These are phyloP conservation scores for Potamarius usumacintae DNA, from an alignment of 2,113 vertebrate genomes.

Conservation along the genomic window DNA sequence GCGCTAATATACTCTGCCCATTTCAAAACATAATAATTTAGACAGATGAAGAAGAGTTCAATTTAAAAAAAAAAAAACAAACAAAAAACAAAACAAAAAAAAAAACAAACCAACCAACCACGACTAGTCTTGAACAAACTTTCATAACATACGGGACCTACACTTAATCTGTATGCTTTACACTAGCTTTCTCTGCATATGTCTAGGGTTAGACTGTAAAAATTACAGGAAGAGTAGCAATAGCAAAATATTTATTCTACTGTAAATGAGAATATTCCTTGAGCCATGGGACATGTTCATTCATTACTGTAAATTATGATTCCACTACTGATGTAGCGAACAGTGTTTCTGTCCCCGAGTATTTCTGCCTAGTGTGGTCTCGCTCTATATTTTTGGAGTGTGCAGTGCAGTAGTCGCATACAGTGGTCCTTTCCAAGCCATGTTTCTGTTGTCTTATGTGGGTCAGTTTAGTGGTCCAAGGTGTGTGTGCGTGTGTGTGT, in stretches of 20 bases:
- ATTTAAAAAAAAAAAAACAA: conserved; percentile 38
- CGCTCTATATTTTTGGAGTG: conserved; percentile 80
- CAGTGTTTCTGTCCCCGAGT: conserved; percentile 90
- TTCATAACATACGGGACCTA: conserved; percentile 98
- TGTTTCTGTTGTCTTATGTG: conserved; percentile 90
- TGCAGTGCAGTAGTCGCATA: conserved; percentile 87
- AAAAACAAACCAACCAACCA: conserved; percentile 73
- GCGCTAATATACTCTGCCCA: conserved; percentile 58
- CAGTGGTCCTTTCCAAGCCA: conserved; percentile 85
- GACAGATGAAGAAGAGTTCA: conserved; percentile 65
- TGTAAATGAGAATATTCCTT: conserved; percentile 97
- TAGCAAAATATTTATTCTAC: conserved; percentile 99
- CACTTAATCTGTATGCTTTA: conserved; percentile 98
- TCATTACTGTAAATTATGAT: conserved; percentile 98
- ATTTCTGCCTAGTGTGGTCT: conserved; percentile 83
- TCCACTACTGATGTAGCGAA: conserved; percentile 96
- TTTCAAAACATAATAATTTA: conserved; percentile 66
- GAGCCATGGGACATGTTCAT: conserved; percentile 98
- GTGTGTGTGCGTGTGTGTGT: conserved; percentile 86
- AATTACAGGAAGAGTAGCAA: conserved; percentile 90
- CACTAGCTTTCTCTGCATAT: conserved; percentile 95
- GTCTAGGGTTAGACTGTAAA: conserved; percentile 98
- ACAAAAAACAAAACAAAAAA: conserved; percentile 64
- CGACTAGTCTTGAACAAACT: conserved; percentile 99
- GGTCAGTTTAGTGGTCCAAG: conserved; percentile 90